phyloP scores from a whole-genome alignment of 2,888 invertebrate species.

The Spodoptera littoralis region DNA sequence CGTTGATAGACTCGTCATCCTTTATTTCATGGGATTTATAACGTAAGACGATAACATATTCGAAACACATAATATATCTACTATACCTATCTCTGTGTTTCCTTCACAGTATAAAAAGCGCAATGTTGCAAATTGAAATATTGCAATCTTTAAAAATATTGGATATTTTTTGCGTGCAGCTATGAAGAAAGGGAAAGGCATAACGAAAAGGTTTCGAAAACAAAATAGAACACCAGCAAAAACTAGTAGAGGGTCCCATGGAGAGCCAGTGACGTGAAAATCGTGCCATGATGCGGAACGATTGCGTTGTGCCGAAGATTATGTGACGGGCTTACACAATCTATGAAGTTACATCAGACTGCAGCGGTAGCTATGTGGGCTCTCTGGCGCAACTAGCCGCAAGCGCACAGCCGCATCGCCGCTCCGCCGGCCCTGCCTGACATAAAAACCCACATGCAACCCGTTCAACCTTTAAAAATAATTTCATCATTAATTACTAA shows the following conservation, averaged over 20 bases:
- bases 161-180: neutral
- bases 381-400: constrained; percentile 61
- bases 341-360: constrained; percentile 75
- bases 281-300: constrained; percentile 68
- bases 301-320: constrained; percentile 68
- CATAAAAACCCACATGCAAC: constrained; percentile 81
- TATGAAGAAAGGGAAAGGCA: constrained; percentile 4
- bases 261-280: constrained; percentile 56
- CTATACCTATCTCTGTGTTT: too few relatives aligned
- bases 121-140: too few relatives aligned
- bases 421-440: constrained; percentile 62
- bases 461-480: constrained; percentile 38
- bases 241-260: constrained; percentile 24
- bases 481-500: constrained; percentile 41
- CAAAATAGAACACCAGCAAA: constrained; percentile 1
- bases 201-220: constrained; percentile 5
- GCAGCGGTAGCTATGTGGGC: constrained; percentile 59
- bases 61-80: too few relatives aligned
- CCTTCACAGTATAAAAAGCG: too few relatives aligned
- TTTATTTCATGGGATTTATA: too few relatives aligned
- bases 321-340: constrained; percentile 77
- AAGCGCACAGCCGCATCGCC: constrained; percentile 45
- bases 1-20: too few relatives aligned
- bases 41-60: too few relatives aligned
- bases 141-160: too few relatives aligned